Percentiles rank a stretch among this genome's conserved stretches.
These are phyloP conservation scores for Arge pagana DNA, from an alignment of 2,888 invertebrate genomes.

Conservation along the genomic window DNA sequence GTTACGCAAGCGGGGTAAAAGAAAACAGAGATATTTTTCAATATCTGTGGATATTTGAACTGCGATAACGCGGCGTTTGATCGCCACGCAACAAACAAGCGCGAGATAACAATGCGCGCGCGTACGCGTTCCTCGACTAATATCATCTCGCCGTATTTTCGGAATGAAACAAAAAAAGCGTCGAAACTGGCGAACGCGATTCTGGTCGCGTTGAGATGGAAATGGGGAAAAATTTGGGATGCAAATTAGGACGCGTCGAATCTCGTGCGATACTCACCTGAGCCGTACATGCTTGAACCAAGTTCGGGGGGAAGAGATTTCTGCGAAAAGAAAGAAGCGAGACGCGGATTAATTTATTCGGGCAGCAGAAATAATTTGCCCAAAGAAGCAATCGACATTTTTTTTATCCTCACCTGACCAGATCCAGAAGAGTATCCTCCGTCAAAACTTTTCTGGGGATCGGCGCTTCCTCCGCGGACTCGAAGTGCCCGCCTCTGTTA, in stretches of 20 bases:
- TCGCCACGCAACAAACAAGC: background rate
- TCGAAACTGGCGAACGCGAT: no score
- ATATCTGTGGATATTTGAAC: conserved; percentile 3
- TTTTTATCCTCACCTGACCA: conserved; percentile 62
- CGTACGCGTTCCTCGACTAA: no score
- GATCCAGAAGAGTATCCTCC: conserved; percentile 72
- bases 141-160: no score
- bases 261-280: conserved; percentile 57
- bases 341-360: conserved; percentile 8
- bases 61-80: conserved; percentile 6
- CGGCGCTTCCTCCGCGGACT: conserved; percentile 29
- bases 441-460: conserved; percentile 63
- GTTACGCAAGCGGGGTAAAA: no score
- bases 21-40: conserved; percentile 1
- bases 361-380: conserved; percentile 7
- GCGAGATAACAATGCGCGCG: conserved; percentile 6
- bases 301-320: conserved; percentile 71
- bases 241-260: no score
- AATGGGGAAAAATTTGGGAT: no score
- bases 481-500: conserved; percentile 39
- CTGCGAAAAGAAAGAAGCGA: conserved; percentile 55
- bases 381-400: background rate
- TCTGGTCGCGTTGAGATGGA: no score
- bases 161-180: no score
- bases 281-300: conserved; percentile 66